Base-by-base conservation (phyloP, 2,888 invertebrate genomes). In the Patella depressa region DNA sequence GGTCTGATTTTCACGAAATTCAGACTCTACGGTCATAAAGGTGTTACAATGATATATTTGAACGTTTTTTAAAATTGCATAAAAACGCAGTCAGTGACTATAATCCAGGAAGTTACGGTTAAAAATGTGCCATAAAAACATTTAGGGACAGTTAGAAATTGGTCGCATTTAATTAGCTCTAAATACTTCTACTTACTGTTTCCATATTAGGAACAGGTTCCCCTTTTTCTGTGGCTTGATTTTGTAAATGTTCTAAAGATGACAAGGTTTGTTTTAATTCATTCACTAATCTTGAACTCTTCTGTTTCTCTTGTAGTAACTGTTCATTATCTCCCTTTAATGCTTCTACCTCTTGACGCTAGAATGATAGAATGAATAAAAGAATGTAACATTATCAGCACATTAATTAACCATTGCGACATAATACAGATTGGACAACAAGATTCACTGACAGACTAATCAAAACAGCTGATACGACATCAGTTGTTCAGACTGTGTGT, bases 211-310 rank as follows among this genome's bases (percentile, higher is more conserved):
- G 65, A 19, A 65, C 24, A 65, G 24, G 24, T 14, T 65, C 65
- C 2, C 65, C 65, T 24, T 65, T 65, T 5, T 65, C 65, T 17
- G 19, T 14, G 14, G 65, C 65, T 14, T 65, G 19, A 19, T 65
- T 65, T 65, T 65, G 19, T 24, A 65, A 24, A 19, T 65, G 19
- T 24, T 65, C 65, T 65, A 65, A 65, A 19, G 24, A 14, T 12
- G 65, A 24, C 65, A 65, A 65, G 14, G 65, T 65, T 5, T 80
- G 76, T 19, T 83, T 73, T 71, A 87, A 71, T 69, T 85, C 81
- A 73, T 83, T 81, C 34, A 84, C 75, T 53, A 81, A 82, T 2
- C 69, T 59, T 69, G 85, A 82, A 73, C 86, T 85, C 74, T 84
- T 81, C 53, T 83, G 82, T 14, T 82, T 81, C 14, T 85, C 80